Base-by-base conservation (phyloP, 2,113 vertebrate species). In the Nicator chloris region DNA sequence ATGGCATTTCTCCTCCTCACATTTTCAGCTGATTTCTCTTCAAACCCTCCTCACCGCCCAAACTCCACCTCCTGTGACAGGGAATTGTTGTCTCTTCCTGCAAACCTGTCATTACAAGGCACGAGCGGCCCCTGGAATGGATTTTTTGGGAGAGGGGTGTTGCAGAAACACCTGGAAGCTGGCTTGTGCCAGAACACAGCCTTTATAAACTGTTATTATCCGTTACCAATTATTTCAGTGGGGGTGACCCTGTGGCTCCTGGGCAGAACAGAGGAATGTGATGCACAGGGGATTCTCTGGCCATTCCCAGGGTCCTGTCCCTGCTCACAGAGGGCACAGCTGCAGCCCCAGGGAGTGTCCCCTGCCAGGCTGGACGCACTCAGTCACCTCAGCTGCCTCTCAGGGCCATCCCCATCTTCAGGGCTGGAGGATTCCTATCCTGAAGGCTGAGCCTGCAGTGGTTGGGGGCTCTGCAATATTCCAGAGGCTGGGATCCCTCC, bases 191-290 rank as follows among this genome's bases (percentile, higher is more conserved):
- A 30, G 39, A 37, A 44, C 4, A 7, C 2, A 10, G 8, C 33
- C 22, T 12, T 39, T 54, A 61, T 28, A 40, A 61, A 40, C 28
- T 8, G 28, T 28, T 40, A 3, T 20, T 39, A 13, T 28, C 60
- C 13, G 17, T 5, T 40, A 15, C 3, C 10, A 5, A 4, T 27
- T 10, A 15, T 45, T 49, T 27, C 28, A 26, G 39, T 12, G 30
- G 8, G 4, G 35, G 4, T 45, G 18, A 8, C 72, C 65, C 73
- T 8, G 20, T 8, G 45, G n/a, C 54, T 30, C 44, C 64, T 40
- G 42, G 1, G 7, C 2, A 0, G 7, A 6, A 3, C 47, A 50
- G 45, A 30, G 39, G n/a, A n/a, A n/a, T n/a, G n/a, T n/a, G n/a
- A n/a, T n/a, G n/a, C 2, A 3, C 84, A 53, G 49, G 57, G 47